These are phyloP conservation scores for Lineus longissimus DNA, from an alignment of 1,140 invertebrate genomes.

Conservation along the genomic window DNA sequence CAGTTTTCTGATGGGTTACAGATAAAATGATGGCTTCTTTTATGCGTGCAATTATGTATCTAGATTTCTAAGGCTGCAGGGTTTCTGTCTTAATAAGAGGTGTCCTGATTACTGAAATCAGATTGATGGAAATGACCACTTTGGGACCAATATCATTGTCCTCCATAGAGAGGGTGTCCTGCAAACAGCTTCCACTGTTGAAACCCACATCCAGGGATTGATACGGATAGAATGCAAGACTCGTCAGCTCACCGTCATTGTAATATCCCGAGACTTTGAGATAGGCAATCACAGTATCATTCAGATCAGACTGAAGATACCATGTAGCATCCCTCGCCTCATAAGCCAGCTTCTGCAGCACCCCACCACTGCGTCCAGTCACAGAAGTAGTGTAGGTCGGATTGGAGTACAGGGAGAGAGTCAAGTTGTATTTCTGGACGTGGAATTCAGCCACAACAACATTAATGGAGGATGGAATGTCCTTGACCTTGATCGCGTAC, in stretches of 20 bases:
- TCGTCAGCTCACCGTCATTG: neutral
- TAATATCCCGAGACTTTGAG: neutral
- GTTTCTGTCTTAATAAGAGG: too few relatives aligned
- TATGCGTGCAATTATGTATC: too few relatives aligned
- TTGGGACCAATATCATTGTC: too few relatives aligned
- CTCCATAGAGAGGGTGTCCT: too few relatives aligned
- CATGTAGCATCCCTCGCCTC: neutral
- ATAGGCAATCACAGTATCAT: neutral
- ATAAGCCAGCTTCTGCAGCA: neutral
- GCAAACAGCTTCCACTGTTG: too few relatives aligned
- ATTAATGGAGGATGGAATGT: too few relatives aligned
- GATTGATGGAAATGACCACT: too few relatives aligned
- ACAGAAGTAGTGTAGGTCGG: slow-evolving; percentile 62
- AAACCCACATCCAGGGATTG: too few relatives aligned
- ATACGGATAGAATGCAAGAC: neutral
- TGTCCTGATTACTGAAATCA: too few relatives aligned
- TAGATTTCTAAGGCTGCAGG: too few relatives aligned
- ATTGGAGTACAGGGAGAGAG: slow-evolving; percentile 54
- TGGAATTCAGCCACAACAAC: slow-evolving; percentile 66
- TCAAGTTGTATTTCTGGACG: slow-evolving; percentile 60
- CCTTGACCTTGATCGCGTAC: too few relatives aligned
- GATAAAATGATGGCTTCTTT: too few relatives aligned
- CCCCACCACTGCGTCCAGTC: slow-evolving; percentile 12
- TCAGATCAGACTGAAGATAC: slow-evolving; percentile 7
- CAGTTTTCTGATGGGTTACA: slow-evolving; percentile 14